phyloP scores from a whole-genome alignment of 2,113 vertebrate species.

The Phalacrocorax carbo region DNA sequence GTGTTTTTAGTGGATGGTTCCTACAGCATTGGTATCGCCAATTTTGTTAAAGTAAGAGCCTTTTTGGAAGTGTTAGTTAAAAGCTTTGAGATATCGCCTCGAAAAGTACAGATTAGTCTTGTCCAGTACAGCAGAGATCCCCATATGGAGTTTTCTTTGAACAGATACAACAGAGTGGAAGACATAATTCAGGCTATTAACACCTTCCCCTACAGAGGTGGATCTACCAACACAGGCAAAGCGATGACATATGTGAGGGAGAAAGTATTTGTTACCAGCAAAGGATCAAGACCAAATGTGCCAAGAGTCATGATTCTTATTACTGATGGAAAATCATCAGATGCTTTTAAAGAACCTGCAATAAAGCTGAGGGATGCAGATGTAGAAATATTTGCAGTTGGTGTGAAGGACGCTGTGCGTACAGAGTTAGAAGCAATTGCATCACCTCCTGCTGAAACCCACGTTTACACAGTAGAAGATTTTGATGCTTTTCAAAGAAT shows the following conservation, averaged over 20 bases:
- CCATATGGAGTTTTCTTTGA: constrained; percentile 91
- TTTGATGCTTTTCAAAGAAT: constrained; percentile 98
- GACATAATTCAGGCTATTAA: constrained; percentile 89
- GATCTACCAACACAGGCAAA: constrained; percentile 96
- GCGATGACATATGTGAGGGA: constrained; percentile 96
- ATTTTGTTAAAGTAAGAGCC: constrained; percentile 95
- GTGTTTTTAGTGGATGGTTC: constrained; percentile 97
- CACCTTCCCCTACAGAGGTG: constrained; percentile 94
- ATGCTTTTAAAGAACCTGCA: constrained; percentile 92
- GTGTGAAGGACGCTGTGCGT: constrained; percentile 96
- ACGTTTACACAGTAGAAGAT: constrained; percentile 97
- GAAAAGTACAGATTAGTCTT: constrained; percentile 94
- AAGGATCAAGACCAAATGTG: constrained; percentile 87
- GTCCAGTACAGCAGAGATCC: constrained; percentile 97
- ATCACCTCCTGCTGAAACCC: constrained; percentile 85
- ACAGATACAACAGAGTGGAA: constrained; percentile 83
- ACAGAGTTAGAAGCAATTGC: constrained; percentile 94
- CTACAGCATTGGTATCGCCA: constrained; percentile 94
- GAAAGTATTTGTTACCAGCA: constrained; percentile 84
- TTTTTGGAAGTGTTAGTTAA: constrained; percentile 95
- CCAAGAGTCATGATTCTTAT: constrained; percentile 95
- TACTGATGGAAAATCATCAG: constrained; percentile 97
- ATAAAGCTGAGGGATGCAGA: constrained; percentile 84
- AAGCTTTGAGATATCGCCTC: constrained; percentile 90
- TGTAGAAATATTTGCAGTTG: constrained; percentile 97